Base-by-base conservation (phyloP, 2,797 vertebrate species). In the Sebastes cheni region DNA sequence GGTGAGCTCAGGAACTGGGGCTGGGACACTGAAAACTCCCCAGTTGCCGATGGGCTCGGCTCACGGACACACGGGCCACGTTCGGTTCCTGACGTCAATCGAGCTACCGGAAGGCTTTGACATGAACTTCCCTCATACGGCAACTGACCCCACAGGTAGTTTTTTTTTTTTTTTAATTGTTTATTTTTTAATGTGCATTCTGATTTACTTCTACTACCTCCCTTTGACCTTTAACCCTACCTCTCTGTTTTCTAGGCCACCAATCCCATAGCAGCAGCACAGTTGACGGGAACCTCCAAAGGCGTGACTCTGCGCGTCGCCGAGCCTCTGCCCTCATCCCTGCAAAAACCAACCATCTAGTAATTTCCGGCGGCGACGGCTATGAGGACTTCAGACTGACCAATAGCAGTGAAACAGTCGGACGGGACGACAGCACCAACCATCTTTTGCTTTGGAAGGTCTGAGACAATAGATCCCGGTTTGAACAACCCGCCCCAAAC, bases 301-400 rank as follows among this genome's bases (percentile, higher is more conserved):
- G 96, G 34, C 87, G 90, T 1, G 97, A 98, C 90, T 96, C 97
- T 0, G 56, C 95, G 0, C 95, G 96, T 1, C 96, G 96, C 62
- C 91, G 97, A 0, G 91, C 95, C 50, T 96, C 98, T 0, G 72
- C 94, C 30, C 94, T 96, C 84, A 82, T 96, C 22, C 93, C 95
- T 27, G 79, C 91, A 23, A 98, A 97, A 89, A 97, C 96, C 83
- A 97, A 97, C 86, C 96, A 99, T 90, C 88, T 99, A 25, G 97
- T 99, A 14, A 98, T 99, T 95, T 99, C 98, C 0, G 98, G 98
- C 0, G 98, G 98, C 0, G 98, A 99, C 0, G 98, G 98, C 56
- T 99, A 98, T 3, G 98, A 99, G 93, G 98, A 99, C 90, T 99
- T 99, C 94, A 95, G 98, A 58, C 96, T 99, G 89, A 98, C 97